A percentile compares a stretch with the other conserved stretches of the same genome.
Conservation (phyloP, 1,140 invertebrate species). For the Whitmania pigra region DNA sequence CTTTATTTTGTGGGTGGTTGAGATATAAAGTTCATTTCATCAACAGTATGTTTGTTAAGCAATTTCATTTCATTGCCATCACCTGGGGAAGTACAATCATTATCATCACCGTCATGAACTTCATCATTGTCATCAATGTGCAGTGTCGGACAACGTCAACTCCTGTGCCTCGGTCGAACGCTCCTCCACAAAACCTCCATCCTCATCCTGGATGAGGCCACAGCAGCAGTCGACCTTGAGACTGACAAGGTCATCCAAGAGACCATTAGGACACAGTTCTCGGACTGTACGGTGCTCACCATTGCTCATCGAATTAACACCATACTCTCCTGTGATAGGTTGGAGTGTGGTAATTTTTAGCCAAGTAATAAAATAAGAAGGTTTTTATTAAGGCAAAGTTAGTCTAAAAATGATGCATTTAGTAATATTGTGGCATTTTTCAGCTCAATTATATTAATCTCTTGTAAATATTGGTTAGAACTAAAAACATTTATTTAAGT, state of each 20-base stretch:
- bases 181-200: conserved; percentile 54
- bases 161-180: conserved; percentile 48
- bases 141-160: conserved; percentile 47
- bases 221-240: conserved; percentile 34
- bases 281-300: conserved; percentile 35
- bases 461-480: not conserved
- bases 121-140: conserved; percentile 33
- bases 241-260: conserved; percentile 36
- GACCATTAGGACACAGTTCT: conserved; percentile 32
- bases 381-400: too few relatives aligned
- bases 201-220: conserved; percentile 56
- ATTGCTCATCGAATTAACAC: conserved; percentile 40
- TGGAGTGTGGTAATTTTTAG: not conserved
- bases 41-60: too few relatives aligned
- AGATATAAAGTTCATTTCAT: not conserved
- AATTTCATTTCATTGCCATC: not conserved
- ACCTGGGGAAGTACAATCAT: not conserved
- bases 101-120: conserved; percentile 9
- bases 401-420: not conserved
- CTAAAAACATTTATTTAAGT: not conserved
- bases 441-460: not conserved
- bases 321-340: conserved; percentile 52
- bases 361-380: not conserved
- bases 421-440: not conserved
- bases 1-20: not conserved